Evolutionary conservation across 2,888 invertebrate species (phyloP), one percentile per base, ranked within the genome.

Genomic region (Orthosia cruda): DNA sequence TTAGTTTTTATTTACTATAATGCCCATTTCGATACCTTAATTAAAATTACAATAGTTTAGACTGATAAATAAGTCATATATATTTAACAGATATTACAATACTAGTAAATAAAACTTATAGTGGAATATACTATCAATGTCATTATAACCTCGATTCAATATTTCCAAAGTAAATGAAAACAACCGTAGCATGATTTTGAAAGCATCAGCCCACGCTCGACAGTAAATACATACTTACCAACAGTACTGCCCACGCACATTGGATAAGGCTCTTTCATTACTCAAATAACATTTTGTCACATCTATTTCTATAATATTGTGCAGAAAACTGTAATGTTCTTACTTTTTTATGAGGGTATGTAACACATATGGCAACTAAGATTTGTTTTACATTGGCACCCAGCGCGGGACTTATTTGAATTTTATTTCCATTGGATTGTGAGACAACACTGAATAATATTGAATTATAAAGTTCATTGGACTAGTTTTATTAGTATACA

Each of bases 341-440:
- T 32, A n/a, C 15, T 32, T n/a, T 55, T 58, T 64, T 47, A 73
- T 50, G 11, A 59, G 26, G 23, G 55, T 52, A 68, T 40, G 9
- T 23, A 59, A 71, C 13, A 67, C 49, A 59, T 71, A 71, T 68
- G 54, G 69, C 47, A 26, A 5, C 9, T 7, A 16, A 57, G 18
- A 71, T 73, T 26, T 55, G 13, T 65, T 59, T 59, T n/a, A n/a
- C 9, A 47, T 64, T 79, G 84, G 71, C 73, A 69, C 81, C 74
- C 79, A 68, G 62, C 68, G n/a, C 45, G 89, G 89, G 86, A 69
- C 80, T 55, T 71, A 69, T 64, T 66, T 69, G 50, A 72, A 77
- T 76, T 61, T 74, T 79, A 77, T 81, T 81, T 70, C 23, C 32
- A 62, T 65, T 64, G 26, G 20, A 67, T 23, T 63, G n/a, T 70